Evolutionary conservation across 2,797 vertebrate genomes (phyloP).

Genomic region (Coccyzus lansbergi): DNA sequence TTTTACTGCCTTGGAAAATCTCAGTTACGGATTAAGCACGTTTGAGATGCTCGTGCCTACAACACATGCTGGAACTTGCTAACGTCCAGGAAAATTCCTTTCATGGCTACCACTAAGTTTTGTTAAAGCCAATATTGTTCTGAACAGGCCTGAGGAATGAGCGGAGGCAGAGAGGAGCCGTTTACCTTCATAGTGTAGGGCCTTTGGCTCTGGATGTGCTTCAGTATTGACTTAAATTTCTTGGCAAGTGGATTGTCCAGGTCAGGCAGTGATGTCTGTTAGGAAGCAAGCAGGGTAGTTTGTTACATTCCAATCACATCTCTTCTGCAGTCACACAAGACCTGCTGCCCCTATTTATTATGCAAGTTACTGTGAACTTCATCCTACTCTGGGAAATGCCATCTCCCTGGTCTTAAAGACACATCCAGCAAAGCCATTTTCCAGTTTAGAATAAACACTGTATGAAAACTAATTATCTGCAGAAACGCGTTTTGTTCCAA

Average conservation of each 20-base stretch:
- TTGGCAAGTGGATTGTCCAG: conserved; percentile 87
- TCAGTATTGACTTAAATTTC: conserved; percentile 84
- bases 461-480: not conserved
- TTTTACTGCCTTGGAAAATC: not conserved
- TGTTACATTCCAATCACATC: not conserved
- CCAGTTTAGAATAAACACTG: not conserved
- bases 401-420: not conserved
- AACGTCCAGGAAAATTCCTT: rapidly evolving
- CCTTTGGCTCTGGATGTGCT: conserved; percentile 81
- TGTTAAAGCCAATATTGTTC: not conserved
- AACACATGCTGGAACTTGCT: not conserved
- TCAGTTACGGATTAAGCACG: not conserved
- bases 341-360: not conserved
- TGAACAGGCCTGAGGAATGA: not conserved
- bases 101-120: rapidly evolving
- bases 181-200: conserved; percentile 93
- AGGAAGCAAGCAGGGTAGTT: not conserved
- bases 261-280: conserved; percentile 85
- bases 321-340: not conserved
- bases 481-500: not conserved
- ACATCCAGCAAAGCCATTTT: not conserved
- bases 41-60: not conserved
- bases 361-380: not conserved
- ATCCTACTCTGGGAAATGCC: not conserved
- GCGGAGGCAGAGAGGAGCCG: not conserved